Percentiles rank a stretch among this genome's conserved stretches.
These are phyloP conservation scores for Laticauda laticaudata DNA, from an alignment of 2,113 vertebrate species.

Conservation along the genomic window DNA sequence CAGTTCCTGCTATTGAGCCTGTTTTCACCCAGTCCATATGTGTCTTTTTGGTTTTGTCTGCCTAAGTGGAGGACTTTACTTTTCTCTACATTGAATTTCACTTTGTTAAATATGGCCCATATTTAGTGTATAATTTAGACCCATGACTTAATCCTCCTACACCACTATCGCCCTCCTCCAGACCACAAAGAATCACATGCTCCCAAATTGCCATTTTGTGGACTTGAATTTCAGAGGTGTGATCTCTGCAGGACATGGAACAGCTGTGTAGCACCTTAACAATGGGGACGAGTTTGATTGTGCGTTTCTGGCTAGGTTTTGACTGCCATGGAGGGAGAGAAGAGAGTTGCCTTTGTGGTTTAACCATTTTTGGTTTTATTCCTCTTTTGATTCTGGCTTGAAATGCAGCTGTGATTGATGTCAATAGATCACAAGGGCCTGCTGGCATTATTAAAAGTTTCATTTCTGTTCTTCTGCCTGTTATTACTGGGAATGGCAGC, in stretches of 20 bases:
- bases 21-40: no score
- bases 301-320: background rate
- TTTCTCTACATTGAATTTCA: no score
- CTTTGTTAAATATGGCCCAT: no score
- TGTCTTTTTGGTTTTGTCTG: no score
- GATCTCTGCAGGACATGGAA: background rate
- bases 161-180: rapidly evolving
- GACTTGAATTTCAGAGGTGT: background rate
- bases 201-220: background rate
- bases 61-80: no score
- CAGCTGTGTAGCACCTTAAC: background rate
- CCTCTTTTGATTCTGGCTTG: background rate
- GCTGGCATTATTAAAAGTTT: background rate
- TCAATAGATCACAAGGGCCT: background rate
- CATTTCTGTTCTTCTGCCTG: background rate
- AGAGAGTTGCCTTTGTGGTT: background rate
- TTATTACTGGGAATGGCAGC: no score
- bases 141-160: background rate
- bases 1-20: no score
- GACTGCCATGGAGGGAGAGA: no score
- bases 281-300: background rate
- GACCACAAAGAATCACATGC: background rate
- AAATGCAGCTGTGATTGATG: background rate
- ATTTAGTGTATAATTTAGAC: background rate
- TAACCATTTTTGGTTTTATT: background rate